A percentile compares a stretch with the other conserved stretches of the same genome.
Evolutionary conservation across 2,797 vertebrate genomes (phyloP).

Genomic region (Hirundo rustica): DNA sequence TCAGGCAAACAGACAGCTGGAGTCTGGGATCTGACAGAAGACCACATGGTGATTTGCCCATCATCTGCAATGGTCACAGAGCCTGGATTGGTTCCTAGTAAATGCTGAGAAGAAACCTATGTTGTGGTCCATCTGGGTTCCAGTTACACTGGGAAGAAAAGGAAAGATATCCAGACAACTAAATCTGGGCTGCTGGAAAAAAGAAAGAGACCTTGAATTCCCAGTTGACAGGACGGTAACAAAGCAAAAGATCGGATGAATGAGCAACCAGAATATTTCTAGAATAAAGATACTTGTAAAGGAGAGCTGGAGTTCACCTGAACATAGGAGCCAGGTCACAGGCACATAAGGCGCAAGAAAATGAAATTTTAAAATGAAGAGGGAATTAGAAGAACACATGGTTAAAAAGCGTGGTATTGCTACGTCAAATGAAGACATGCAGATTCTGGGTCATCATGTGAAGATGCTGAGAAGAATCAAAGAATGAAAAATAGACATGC

Average conservation of each 20-base stretch:
- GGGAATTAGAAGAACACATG: not conserved
- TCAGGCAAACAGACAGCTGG: slow-evolving; percentile 20
- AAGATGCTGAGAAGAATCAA: not conserved
- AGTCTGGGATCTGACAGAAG: slow-evolving; percentile 14
- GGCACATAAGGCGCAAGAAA: not conserved
- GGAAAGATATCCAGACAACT: not conserved
- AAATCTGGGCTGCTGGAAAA: not conserved
- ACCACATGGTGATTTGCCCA: slow-evolving; percentile 4
- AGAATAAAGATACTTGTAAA: not conserved
- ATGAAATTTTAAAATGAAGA: not conserved
- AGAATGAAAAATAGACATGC: not conserved
- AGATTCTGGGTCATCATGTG: not conserved
- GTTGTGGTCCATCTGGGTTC: not conserved
- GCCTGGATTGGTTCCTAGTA: slow-evolving; percentile 4
- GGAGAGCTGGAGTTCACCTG: not conserved
- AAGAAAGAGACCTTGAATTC: not conserved
- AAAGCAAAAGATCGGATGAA: not conserved
- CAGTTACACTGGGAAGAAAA: not conserved
- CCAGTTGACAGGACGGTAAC: not conserved
- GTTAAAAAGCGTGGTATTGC: not conserved
- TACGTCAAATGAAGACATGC: not conserved
- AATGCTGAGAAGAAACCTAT: not conserved
- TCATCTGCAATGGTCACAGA: slow-evolving; percentile 5
- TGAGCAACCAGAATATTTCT: not conserved
- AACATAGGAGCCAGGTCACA: not conserved